phyloP scores from a whole-genome alignment of 1,140 invertebrate genomes.

The Drosophila subpulchrella region DNA sequence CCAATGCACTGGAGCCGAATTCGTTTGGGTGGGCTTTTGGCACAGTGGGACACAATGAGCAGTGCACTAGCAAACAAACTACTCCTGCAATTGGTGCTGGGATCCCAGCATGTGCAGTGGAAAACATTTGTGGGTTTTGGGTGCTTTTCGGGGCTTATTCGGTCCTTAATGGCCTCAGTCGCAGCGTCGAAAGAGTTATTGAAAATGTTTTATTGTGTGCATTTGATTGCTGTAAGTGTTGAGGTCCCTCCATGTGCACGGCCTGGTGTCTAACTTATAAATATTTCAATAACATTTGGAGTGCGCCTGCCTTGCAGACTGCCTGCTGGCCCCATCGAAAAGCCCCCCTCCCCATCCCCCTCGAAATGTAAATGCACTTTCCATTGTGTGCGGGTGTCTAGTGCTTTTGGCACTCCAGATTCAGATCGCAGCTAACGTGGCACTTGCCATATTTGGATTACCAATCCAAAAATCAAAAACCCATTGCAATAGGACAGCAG shows the following conservation, averaged over 20 bases:
- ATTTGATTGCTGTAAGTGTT: conserved; percentile 82
- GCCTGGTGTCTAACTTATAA: conserved; percentile 80
- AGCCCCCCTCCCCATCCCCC: neutral
- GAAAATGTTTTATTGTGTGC: conserved; percentile 83
- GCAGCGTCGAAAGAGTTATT: conserved; percentile 80
- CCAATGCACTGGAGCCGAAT: conserved; percentile 30
- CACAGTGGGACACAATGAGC: conserved; percentile 72
- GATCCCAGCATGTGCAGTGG: conserved; percentile 45
- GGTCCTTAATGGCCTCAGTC: conserved; percentile 66
- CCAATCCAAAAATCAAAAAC: conserved; percentile 47
- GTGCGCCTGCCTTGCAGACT: conserved; percentile 48
- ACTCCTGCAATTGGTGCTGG: conserved; percentile 28
- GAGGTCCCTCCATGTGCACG: conserved; percentile 39
- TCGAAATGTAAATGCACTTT: conserved; percentile 77
- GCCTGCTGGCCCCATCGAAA: conserved; percentile 33
- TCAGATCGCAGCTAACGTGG: conserved; percentile 27
- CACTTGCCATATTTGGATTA: conserved; percentile 75
- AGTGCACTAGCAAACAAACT: conserved; percentile 15
- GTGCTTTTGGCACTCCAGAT: conserved; percentile 72
- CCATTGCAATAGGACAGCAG: conserved; percentile 10
- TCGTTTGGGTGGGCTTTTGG: conserved; percentile 68
- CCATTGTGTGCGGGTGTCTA: conserved; percentile 78
- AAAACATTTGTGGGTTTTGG: conserved; percentile 48
- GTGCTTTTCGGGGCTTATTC: conserved; percentile 27
- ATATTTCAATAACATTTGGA: conserved; percentile 83